Conservation (phyloP, 2,888 invertebrate genomes). For the Cheilosia vulpina region DNA sequence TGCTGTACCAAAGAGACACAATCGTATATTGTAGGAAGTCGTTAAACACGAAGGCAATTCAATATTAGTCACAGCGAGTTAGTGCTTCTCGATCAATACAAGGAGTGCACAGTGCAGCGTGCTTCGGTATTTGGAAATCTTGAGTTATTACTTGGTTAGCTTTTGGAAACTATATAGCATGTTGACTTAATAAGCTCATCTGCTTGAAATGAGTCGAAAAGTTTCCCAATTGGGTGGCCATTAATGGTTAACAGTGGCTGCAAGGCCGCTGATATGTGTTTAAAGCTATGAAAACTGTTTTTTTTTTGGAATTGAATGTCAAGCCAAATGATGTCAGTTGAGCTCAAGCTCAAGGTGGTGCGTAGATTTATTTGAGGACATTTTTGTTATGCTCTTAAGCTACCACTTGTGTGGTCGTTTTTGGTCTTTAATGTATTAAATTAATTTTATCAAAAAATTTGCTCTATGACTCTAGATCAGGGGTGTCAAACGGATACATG, state of each 20-base stretch:
- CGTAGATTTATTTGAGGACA: too few species aligned
- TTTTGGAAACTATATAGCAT: not conserved
- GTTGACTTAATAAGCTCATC: constrained; percentile 3
- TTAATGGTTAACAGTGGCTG: constrained; percentile 1
- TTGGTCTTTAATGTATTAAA: too few species aligned
- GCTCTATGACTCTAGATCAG: too few species aligned
- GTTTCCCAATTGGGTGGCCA: constrained; percentile 7
- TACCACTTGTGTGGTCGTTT: too few species aligned
- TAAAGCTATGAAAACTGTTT: not conserved
- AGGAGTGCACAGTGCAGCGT: constrained; percentile 29
- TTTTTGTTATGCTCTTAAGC: too few species aligned
- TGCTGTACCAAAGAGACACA: constrained; percentile 5
- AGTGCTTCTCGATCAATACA: constrained; percentile 23
- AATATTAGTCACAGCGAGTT: constrained; percentile 25
- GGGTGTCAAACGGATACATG: too few species aligned
- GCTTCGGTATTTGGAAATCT: constrained; percentile 11
- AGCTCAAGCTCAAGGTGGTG: not conserved
- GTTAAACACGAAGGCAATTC: constrained; percentile 32
- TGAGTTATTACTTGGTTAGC: not conserved
- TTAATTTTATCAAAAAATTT: too few species aligned
- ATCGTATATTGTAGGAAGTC: constrained; percentile 38
- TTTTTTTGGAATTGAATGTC: not conserved
- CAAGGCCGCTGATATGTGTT: constrained; percentile 5
- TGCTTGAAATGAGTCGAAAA: constrained; percentile 2
- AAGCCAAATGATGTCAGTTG: not conserved